Evolutionary conservation across 2,797 vertebrate genomes (phyloP).

Genomic region (Clarias platycephalus): DNA sequence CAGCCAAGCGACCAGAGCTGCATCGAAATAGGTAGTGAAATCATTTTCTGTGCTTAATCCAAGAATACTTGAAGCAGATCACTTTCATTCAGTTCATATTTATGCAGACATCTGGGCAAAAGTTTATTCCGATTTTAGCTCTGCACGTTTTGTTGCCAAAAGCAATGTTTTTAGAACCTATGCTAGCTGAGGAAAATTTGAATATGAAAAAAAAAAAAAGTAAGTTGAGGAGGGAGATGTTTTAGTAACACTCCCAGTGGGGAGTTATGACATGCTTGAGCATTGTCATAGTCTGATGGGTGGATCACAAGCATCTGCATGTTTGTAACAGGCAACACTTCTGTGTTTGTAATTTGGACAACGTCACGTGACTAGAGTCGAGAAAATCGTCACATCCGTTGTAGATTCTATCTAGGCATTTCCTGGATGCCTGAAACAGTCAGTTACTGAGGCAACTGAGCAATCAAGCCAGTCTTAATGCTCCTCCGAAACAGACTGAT

Average conservation of each 20-base stretch:
- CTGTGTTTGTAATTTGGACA: background rate
- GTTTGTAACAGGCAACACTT: background rate
- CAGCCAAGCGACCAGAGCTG: background rate
- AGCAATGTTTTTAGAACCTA: background rate
- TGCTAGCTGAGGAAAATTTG: background rate
- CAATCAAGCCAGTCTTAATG: background rate
- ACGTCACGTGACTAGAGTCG: constrained; percentile 6
- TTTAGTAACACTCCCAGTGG: background rate
- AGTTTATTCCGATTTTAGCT: background rate
- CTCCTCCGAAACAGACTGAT: background rate
- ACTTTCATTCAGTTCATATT: background rate
- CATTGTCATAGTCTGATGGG: constrained; percentile 28
- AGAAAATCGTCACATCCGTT: constrained; percentile 33
- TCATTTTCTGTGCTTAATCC: background rate
- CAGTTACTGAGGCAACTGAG: background rate
- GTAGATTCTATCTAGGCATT: constrained; percentile 49
- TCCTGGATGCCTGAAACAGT: constrained; percentile 32
- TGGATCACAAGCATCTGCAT: constrained; percentile 35
- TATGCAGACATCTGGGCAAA: background rate
- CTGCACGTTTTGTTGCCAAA: background rate
- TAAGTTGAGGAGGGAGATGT: constrained; percentile 26
- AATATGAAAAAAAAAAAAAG: background rate
- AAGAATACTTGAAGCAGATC: constrained; percentile 1
- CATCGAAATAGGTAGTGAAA: constrained; percentile 3
- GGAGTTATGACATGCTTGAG: background rate